Base-by-base conservation (phyloP, 2,888 invertebrate genomes). In the Lochmaea capreae region DNA sequence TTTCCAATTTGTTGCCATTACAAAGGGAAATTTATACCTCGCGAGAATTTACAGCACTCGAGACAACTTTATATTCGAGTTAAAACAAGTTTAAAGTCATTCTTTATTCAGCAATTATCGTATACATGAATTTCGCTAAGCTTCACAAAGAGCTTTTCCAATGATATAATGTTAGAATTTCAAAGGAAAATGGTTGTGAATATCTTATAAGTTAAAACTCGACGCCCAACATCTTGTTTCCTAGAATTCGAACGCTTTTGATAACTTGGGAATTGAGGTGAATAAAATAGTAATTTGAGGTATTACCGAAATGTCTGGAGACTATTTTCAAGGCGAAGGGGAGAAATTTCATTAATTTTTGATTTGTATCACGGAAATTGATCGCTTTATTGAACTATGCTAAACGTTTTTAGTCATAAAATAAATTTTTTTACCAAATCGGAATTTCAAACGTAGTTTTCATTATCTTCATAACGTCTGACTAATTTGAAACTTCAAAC, bases 131-230 rank as follows among this genome's bases (percentile, higher is more conserved):
- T 54, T 18, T n/a, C 16, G 14, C n/a, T 6, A 52, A 52, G 18
- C 54, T 54, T 18, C 16, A 54, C 54, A 54, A 54, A 16, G 54
- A 18, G 54, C 54, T 54, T 42, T 62, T 16, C 62, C 22, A 18
- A 62, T 43, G 42, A 43, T n/a, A 62, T 39, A 62, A 62, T 16
- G 62, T 62, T 62, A 43, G 42, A 43, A 62, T 43, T 42, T 33
- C 62, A 42, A n/a, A 42, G 42, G 16, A 26, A 39, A 62, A 62
- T n/a, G 42, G 11, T 62, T 62, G 16, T 62, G 42, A 62, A 62
- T 62, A 39, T 62, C 16, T 62, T 42, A 62, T 62, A 39, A 62
- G 62, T 62, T 62, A 18, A 10, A 42, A 16, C 42, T 62, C 33
- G 14, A 61, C 39, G 33, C 9, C 26, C 14, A 39, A 16, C 16